Evolutionary conservation across 2,113 vertebrate species (phyloP).

Genomic region (Stomatorhinus ivindoensis): DNA sequence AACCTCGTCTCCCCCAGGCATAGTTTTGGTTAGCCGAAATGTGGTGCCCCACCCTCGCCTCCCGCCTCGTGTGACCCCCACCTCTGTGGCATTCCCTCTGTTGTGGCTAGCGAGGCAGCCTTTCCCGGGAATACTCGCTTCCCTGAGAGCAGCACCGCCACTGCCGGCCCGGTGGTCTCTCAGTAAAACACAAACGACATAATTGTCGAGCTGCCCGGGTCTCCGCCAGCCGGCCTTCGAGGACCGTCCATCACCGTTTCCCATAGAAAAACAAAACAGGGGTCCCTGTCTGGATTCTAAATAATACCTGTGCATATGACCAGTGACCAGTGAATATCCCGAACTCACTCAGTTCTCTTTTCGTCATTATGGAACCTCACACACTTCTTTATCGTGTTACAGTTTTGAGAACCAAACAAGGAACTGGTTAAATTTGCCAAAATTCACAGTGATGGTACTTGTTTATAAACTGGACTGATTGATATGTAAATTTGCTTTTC

Average conservation of each 20-base stretch:
- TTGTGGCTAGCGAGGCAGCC: constrained; percentile 37
- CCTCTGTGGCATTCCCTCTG: constrained; percentile 45
- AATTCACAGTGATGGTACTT: neutral
- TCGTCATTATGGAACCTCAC: neutral
- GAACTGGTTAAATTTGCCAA: neutral
- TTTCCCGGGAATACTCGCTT: constrained; percentile 1
- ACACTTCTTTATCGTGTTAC: neutral
- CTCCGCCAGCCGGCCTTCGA: constrained; percentile 57
- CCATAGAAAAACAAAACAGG: constrained; percentile 54
- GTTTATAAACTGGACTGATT: neutral
- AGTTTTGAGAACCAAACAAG: neutral
- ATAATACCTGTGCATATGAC: constrained; percentile 50
- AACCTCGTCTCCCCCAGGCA: constrained; percentile 48
- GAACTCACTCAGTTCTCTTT: neutral
- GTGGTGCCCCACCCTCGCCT: constrained; percentile 51
- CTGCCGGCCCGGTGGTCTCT: constrained; percentile 50
- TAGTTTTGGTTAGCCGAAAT: constrained; percentile 64
- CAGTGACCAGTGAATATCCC: constrained; percentile 31
- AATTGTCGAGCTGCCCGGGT: constrained; percentile 58
- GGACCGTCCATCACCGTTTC: constrained; percentile 60
- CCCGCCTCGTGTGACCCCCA: constrained; percentile 45
- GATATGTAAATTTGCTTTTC: neutral
- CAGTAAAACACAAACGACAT: constrained; percentile 56
- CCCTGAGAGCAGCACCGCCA: constrained; percentile 36
- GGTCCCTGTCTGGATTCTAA: constrained; percentile 41